A percentile compares a stretch with the other conserved stretches of the same genome.
These are phyloP conservation scores for Adelognathus sp. DNA, from an alignment of 2,888 invertebrate species.

Conservation along the genomic window DNA sequence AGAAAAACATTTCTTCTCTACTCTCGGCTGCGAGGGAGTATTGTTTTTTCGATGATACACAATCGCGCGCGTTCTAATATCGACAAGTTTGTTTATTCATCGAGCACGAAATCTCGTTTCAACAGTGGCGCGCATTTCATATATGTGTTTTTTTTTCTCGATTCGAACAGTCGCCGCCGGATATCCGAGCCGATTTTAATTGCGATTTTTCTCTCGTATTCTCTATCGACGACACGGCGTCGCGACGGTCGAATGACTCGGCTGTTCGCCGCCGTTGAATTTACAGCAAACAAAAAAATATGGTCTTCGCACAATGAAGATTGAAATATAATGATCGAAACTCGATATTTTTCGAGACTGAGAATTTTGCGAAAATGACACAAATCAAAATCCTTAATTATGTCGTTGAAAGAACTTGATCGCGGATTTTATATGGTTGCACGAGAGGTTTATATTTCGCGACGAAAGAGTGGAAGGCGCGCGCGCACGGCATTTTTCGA, in stretches of 20 bases:
- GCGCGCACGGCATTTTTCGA: not conserved
- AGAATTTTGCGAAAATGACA: not conserved
- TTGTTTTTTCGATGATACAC: not conserved
- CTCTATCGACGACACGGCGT: constrained; percentile 15
- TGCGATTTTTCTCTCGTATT: too few relatives aligned
- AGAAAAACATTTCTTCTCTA: constrained; percentile 52
- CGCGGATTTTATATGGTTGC: too few relatives aligned
- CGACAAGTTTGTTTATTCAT: constrained; percentile 4
- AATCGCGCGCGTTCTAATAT: not conserved
- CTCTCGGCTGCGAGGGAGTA: too few relatives aligned
- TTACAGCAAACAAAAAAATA: not conserved
- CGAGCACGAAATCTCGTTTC: not conserved
- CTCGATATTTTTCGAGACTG: too few relatives aligned
- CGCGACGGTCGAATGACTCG: constrained; percentile 49
- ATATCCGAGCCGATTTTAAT: not conserved
- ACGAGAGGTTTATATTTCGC: not conserved
- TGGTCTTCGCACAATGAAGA: not conserved
- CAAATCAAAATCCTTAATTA: not conserved
- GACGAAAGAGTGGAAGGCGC: not conserved
- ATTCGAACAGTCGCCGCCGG: not conserved
- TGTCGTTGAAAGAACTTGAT: not conserved
- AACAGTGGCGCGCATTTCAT: not conserved
- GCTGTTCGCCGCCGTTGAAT: constrained; percentile 31
- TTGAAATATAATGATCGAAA: not conserved
- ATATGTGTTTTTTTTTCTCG: not conserved